These are phyloP conservation scores for Chaetoderma sp. DNA, from an alignment of 2,888 invertebrate genomes.

Conservation along the genomic window DNA sequence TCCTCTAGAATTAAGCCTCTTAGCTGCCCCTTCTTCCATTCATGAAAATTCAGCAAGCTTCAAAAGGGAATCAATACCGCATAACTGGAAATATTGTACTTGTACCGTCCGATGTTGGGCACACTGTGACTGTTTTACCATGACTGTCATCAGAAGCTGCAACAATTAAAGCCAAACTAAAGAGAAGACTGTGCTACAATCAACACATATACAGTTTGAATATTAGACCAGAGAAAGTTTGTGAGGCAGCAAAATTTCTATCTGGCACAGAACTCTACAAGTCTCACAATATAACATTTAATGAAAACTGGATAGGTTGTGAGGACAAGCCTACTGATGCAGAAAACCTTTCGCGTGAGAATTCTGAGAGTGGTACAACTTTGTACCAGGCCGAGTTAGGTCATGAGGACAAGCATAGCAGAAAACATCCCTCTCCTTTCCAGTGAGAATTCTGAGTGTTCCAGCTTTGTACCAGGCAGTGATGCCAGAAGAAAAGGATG, in stretches of 20 bases:
- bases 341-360: neutral
- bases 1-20: slow-evolving; percentile 5
- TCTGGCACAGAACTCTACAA: slow-evolving; percentile 21
- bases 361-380: slow-evolving; percentile 1
- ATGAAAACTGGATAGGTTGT: slow-evolving; percentile 3
- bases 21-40: slow-evolving; percentile 18
- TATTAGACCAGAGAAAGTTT: slow-evolving; percentile 31
- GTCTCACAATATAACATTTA: slow-evolving; percentile 11
- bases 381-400: neutral
- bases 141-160: neutral
- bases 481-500: too few species aligned
- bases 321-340: neutral
- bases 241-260: slow-evolving; percentile 20
- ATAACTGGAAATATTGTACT: slow-evolving; percentile 16
- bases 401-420: neutral
- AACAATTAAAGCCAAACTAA: slow-evolving; percentile 5
- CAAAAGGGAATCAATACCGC: slow-evolving; percentile 13
- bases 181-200: neutral
- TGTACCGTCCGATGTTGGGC: slow-evolving; percentile 14
- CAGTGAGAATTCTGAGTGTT: too few species aligned
- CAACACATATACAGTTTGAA: slow-evolving; percentile 28
- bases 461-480: too few species aligned
- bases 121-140: slow-evolving; percentile 13
- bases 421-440: too few species aligned
- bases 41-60: slow-evolving; percentile 21